These are phyloP conservation scores for Drosophila subobscura DNA, from an alignment of 1,140 invertebrate genomes.

Conservation along the genomic window DNA sequence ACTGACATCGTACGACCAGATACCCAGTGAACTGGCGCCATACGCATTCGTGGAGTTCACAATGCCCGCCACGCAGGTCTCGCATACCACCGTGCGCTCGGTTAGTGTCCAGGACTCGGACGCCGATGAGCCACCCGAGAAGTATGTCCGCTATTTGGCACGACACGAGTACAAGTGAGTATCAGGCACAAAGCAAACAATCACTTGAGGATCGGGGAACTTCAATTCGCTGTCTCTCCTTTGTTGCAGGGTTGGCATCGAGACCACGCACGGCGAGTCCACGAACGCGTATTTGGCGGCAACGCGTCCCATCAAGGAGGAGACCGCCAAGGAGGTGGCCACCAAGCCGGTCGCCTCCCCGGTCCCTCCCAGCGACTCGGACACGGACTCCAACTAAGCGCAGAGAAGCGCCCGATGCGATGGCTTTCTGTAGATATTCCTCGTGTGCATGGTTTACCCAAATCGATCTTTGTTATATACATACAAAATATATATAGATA, in stretches of 20 bases:
- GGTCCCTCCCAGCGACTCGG: slow-evolving; percentile 85
- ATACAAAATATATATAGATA: slow-evolving; percentile 32
- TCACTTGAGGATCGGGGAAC: neutral
- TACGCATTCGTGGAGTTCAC: slow-evolving; percentile 98
- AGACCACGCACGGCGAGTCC: slow-evolving; percentile 90
- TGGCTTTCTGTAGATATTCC: slow-evolving; percentile 49
- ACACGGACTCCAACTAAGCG: slow-evolving; percentile 84
- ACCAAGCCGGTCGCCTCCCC: slow-evolving; percentile 78
- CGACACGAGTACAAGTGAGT: slow-evolving; percentile 96
- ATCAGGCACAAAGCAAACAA: too few relatives aligned
- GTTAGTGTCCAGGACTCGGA: slow-evolving; percentile 95
- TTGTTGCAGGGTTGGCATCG: slow-evolving; percentile 90
- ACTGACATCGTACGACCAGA: slow-evolving; percentile 98
- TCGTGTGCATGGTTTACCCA: slow-evolving; percentile 42
- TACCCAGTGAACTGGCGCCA: slow-evolving; percentile 95
- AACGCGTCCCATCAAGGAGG: slow-evolving; percentile 85
- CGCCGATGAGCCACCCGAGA: slow-evolving; percentile 97
- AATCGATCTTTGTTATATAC: slow-evolving; percentile 49
- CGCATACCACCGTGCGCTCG: slow-evolving; percentile 97
- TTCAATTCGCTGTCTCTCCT: neutral
- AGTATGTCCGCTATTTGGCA: slow-evolving; percentile 98
- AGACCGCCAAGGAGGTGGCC: slow-evolving; percentile 76
- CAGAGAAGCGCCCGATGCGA: neutral
- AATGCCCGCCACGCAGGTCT: slow-evolving; percentile 99
- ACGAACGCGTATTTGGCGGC: slow-evolving; percentile 90